phyloP scores from a whole-genome alignment of 2,113 vertebrate species.

The Mesocricetus auratus region DNA sequence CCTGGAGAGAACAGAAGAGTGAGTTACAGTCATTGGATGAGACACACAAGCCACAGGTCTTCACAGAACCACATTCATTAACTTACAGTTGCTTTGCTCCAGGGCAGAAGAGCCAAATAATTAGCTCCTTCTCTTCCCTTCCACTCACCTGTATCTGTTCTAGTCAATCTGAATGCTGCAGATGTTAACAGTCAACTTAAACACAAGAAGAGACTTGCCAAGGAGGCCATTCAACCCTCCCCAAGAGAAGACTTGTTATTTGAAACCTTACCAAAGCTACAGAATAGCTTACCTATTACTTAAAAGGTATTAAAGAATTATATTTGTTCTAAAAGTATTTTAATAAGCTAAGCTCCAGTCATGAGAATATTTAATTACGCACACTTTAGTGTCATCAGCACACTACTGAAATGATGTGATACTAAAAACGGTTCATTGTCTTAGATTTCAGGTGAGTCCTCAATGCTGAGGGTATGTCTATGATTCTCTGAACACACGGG shows the following conservation, averaged over 20 bases:
- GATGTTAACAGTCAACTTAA: background rate
- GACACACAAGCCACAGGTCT: background rate
- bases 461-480: background rate
- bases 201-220: background rate
- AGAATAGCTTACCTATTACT: background rate
- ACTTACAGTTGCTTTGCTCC: background rate
- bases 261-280: background rate
- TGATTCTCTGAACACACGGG: background rate
- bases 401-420: background rate
- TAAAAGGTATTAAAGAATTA: background rate
- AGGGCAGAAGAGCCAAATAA: background rate
- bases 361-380: constrained; percentile 15
- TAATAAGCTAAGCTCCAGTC: constrained; percentile 31
- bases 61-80: fast-evolving
- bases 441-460: background rate
- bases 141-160: background rate
- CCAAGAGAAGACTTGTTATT: background rate
- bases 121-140: background rate
- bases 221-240: background rate
- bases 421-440: background rate
- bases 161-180: background rate
- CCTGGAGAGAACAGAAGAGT: background rate
- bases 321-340: constrained; percentile 34
- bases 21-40: background rate
- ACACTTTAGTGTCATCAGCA: constrained; percentile 17